Base-by-base conservation (phyloP, 2,888 invertebrate species). In the Alsophila aescularia region DNA sequence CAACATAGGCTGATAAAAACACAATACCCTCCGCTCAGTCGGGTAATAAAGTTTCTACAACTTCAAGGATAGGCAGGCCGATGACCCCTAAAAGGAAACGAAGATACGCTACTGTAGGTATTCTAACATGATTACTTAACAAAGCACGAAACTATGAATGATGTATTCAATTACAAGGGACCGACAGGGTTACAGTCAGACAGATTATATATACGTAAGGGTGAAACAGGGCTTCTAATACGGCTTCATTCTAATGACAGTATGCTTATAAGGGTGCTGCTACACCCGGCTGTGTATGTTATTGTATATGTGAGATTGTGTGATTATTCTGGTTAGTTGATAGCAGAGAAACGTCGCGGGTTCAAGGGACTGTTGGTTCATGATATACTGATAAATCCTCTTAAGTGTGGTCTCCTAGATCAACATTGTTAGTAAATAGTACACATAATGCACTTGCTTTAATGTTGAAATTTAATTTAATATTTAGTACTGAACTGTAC, bases 201-300 rank as follows among this genome's bases (percentile, higher is more conserved):
- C 60, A 67, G 70, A 77, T 73, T 73, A 75, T 62, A 64, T 54
- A 31, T 36, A 40, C 37, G 52, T 53, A 54, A 60, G 57, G 55
- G 40, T 36, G 36, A 55, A 60, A 60, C 50, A 50, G 50, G 75
- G 75, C 68, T 78, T 77, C 73, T 52, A 60, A 52, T 66, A 62
- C 15, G 77, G 77, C 77, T 76, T 77, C 73, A n/a, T 45, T 27
- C 51, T 56, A 52, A 43, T 35, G 56, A 47, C 47, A 47, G 40
- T 56, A 56, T 49, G 43, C 43, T 24, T 43, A 32, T 39, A 59
- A 41, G 56, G 59, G 53, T 44, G 58, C 18, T 52, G 34, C 53
- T 54, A 54, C 47, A 41, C 32, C 42, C 40, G 40, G 24, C 21
- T 21, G 14, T 12, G 13, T 47, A 27, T 41, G 16, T 53, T 31